Evolutionary conservation across 2,888 invertebrate species (phyloP).

Genomic region (Plebejus argus): DNA sequence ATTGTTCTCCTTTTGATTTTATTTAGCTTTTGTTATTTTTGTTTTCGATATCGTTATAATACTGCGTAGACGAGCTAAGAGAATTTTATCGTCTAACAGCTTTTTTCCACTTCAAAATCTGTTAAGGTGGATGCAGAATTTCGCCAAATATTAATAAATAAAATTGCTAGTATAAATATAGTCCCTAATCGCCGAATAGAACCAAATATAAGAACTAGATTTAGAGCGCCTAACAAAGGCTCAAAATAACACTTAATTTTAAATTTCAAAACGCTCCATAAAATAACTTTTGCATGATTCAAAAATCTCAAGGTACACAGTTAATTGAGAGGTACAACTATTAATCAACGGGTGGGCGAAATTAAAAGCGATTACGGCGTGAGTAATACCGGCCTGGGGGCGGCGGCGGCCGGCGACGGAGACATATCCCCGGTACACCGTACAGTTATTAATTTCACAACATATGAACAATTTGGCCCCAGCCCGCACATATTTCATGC

Average conservation of each 20-base stretch:
- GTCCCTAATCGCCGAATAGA: too few relatives aligned
- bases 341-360: constrained; percentile 72
- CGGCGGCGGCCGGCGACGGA: constrained; percentile 50
- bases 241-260: too few relatives aligned
- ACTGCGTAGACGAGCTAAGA: background rate
- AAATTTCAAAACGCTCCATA: too few relatives aligned
- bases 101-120: background rate
- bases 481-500: constrained; percentile 10
- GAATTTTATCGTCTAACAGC: background rate
- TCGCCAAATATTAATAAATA: too few relatives aligned
- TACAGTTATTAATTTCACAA: constrained; percentile 31
- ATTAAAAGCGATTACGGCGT: constrained; percentile 59
- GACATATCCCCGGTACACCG: constrained; percentile 65
- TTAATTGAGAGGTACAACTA: constrained; percentile 63
- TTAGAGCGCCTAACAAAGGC: too few relatives aligned
- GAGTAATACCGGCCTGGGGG: constrained; percentile 43
- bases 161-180: too few relatives aligned
- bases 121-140: background rate
- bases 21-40: background rate
- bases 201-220: too few relatives aligned
- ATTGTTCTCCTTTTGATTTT: background rate
- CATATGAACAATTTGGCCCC: constrained; percentile 46
- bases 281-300: constrained; percentile 47
- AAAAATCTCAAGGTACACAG: constrained; percentile 47
- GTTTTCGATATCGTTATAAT: constrained; percentile 36